Conservation (phyloP, 1,140 invertebrate species). For the Proctacanthus coquilletti region DNA sequence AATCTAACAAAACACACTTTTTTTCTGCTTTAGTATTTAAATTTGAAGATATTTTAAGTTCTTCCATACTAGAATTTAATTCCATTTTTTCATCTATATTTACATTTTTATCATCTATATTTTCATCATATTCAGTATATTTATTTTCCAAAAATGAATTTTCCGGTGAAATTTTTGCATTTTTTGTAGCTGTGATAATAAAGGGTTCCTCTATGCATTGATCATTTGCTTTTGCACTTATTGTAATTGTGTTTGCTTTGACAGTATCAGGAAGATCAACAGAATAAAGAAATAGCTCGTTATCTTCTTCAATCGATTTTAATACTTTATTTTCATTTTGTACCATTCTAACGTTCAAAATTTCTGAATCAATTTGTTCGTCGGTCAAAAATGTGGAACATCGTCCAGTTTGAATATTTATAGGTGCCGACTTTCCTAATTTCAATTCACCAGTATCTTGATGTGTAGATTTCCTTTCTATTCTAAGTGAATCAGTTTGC, state of each 20-base stretch:
- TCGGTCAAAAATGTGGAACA: constrained; percentile 15
- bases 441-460: background rate
- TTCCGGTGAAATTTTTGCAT: constrained; percentile 28
- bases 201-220: constrained; percentile 20
- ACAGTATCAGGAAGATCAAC: constrained; percentile 24
- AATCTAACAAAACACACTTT: background rate
- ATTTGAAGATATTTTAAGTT: no score
- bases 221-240: constrained; percentile 16
- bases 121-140: constrained; percentile 21
- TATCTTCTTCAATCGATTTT: constrained; percentile 25
- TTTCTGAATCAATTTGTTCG: constrained; percentile 22
- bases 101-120: constrained; percentile 11
- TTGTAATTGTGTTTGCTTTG: constrained; percentile 12
- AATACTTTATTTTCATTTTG: constrained; percentile 24
- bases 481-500: constrained; percentile 5
- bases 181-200: constrained; percentile 23
- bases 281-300: constrained; percentile 23
- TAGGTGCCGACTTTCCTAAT: constrained; percentile 28
- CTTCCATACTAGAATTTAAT: no score
- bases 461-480: background rate
- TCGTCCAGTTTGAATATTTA: constrained; percentile 27
- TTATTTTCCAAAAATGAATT: constrained; percentile 27
- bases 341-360: constrained; percentile 25
- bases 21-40: background rate
- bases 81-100: no score